Base-by-base conservation (phyloP, 2,797 vertebrate species). In the Babyrousa celebensis region DNA sequence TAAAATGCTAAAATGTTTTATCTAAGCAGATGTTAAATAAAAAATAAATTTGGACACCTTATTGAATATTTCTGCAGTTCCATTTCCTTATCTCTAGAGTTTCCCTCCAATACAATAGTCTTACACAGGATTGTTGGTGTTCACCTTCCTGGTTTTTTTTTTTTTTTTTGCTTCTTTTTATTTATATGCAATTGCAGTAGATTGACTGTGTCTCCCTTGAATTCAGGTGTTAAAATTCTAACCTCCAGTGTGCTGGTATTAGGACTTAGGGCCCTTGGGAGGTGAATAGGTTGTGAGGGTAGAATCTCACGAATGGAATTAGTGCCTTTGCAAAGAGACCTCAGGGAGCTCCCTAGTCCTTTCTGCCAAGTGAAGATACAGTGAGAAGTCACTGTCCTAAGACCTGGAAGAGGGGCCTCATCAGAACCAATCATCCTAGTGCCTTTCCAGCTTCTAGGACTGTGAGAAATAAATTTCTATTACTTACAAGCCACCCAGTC, bases 1-100 rank as follows among this genome's bases (percentile, higher is more conserved):
- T 70, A 32, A 43, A 94, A 68, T 67, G 89, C 48, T 67, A 83
- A 86, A 70, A 36, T 89, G 18, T 67, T 86, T 40, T 36, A 3
- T 62, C 5, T 58, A 83, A 88, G 32, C 52, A 60, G 60, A 48
- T 85, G 18, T 23, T 85, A 94, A 95, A 32, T 54, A 70, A 78
- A 86, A 79, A 78, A 16, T 71, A 40, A 40, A 74, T 70, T 56
- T 78, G 65, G 54, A 7, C 10, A 80, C 71, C 65, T 92, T 18
- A 12, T 56, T 54, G 21, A 65, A 27, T n/a, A 14, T 84, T 65
- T 75, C 25, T 40, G 23, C 5, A 18, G 56, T 85, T 83, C 1
- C 12, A 29, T 87, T 72, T 62, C 21, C 48, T 87, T 12, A 62
- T 78, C 2, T 79, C 8, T n/a, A 63, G 72, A 65, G 7, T 60